Evolutionary conservation across 2,113 vertebrate genomes (phyloP), one percentile per base, ranked within the genome.

Genomic region (Neodontobutis hainanensis): DNA sequence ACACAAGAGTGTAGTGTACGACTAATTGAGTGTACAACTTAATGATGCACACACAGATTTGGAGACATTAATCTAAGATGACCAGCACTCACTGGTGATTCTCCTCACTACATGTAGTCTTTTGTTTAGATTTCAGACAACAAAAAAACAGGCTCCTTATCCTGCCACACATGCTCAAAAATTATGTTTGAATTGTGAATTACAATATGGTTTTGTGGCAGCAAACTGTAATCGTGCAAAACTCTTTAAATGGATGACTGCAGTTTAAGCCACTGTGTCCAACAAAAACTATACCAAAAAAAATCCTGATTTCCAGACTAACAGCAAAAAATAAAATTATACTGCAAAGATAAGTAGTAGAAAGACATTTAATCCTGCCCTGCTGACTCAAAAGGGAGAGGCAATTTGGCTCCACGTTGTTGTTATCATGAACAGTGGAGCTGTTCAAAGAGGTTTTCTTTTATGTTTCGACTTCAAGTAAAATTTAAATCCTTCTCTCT

Each of bases 11-110:
- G 40, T 48, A 64, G 47, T 65, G 74, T 60, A 65, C 62, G 75
- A 75, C 73, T 85, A 80, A 85, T 85, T 78, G 82, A 63, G 73
- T 51, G 51, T 56, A 50, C 59, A 67, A 6, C 64, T 64, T 70
- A 74, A 73, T 84, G 77, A 75, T 49, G 27, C 32, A 32, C 60
- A 42, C 51, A 12, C 51, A 5, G 9, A 27, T 11, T 19, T 46
- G 55, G 5, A 36, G 40, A 45, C 68, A 47, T 11, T 43, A 15
- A 55, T 34, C 32, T 55, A n/a, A 55, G 52, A 55, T 73, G 14
- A 63, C 19, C 35, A 61, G n/a, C 60, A 52, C 0, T 55, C 38
- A 12, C 15, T 14, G 63, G 27, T 9, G 53, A 19, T 1, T 35
- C 4, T 64, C 46, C 65, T 1, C 35, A 10, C 44, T 50, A 4